A percentile compares a stretch with the other conserved stretches of the same genome.
Conservation (phyloP, 1,140 invertebrate genomes). For the Neodiprion pinetum region DNA sequence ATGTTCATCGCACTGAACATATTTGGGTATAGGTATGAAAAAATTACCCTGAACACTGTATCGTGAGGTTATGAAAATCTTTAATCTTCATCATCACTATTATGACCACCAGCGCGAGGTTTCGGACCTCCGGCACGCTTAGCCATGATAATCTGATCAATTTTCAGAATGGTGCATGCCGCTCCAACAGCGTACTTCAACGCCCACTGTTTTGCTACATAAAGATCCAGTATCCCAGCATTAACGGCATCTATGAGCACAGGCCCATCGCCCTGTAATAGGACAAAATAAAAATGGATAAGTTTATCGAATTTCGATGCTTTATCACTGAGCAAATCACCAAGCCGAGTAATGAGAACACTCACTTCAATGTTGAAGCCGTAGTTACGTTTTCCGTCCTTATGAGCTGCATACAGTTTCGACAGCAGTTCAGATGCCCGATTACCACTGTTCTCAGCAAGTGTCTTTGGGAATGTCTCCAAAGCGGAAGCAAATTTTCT, state of each 20-base stretch:
- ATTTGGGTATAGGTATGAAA: neutral
- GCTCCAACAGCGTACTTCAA: constrained; percentile 94
- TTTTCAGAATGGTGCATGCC: constrained; percentile 91
- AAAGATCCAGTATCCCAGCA: constrained; percentile 84
- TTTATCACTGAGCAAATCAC: too few species aligned
- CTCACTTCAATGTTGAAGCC: constrained; percentile 90
- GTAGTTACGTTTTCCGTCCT: constrained; percentile 81
- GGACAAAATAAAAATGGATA: constrained; percentile 13
- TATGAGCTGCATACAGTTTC: constrained; percentile 91
- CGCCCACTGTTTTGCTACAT: constrained; percentile 89
- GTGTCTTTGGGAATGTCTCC: constrained; percentile 88
- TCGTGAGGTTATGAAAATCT: neutral
- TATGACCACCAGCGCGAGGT: constrained; percentile 69
- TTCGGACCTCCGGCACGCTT: constrained; percentile 96
- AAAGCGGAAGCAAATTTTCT: constrained; percentile 93
- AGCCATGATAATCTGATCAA: constrained; percentile 99
- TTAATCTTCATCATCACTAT: constrained; percentile 76
- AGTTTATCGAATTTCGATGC: too few species aligned
- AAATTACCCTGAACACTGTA: neutral
- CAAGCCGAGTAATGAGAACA: constrained; percentile 13
- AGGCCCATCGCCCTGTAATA: constrained; percentile 63
- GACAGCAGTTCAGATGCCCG: constrained; percentile 89
- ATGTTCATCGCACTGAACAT: neutral
- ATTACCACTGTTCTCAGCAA: constrained; percentile 94
- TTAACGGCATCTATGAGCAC: constrained; percentile 78